Evolutionary conservation across 2,888 invertebrate genomes (phyloP).

Genomic region (Oscheius sp.): DNA sequence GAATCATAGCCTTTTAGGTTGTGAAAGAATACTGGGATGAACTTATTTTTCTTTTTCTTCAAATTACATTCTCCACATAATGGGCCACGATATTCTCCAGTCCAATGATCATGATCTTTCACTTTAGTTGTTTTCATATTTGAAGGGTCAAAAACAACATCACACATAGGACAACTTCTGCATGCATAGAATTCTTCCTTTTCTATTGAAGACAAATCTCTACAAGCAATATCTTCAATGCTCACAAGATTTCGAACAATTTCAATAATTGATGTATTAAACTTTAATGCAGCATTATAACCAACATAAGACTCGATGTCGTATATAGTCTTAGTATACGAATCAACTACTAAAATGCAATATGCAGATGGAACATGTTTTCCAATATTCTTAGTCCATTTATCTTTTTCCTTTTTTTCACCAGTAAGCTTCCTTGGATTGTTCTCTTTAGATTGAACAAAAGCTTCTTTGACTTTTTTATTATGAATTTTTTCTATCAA

Average conservation of each 20-base stretch:
- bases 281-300: constrained; percentile 32
- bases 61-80: constrained; percentile 37
- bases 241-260: constrained; percentile 33
- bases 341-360: neutral
- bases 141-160: constrained; percentile 7
- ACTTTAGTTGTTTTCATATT: too few relatives aligned
- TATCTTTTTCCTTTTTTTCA: constrained; percentile 32
- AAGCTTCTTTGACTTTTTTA: constrained; percentile 25
- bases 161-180: constrained; percentile 26
- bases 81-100: constrained; percentile 39
- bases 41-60: neutral
- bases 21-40: constrained; percentile 33
- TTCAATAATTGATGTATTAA: constrained; percentile 35
- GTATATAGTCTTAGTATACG: constrained; percentile 10
- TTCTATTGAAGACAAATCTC: constrained; percentile 3
- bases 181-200: neutral
- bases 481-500: constrained; percentile 19
- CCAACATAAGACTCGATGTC: constrained; percentile 27
- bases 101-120: too few relatives aligned
- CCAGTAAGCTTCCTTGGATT: constrained; percentile 36
- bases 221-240: constrained; percentile 19
- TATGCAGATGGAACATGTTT: neutral
- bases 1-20: constrained; percentile 42
- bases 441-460: constrained; percentile 28
- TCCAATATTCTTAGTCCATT: neutral